Evolutionary conservation across 2,797 vertebrate species (phyloP), one percentile per base, ranked within the genome.

Genomic region (Rhinophrynus dorsalis): DNA sequence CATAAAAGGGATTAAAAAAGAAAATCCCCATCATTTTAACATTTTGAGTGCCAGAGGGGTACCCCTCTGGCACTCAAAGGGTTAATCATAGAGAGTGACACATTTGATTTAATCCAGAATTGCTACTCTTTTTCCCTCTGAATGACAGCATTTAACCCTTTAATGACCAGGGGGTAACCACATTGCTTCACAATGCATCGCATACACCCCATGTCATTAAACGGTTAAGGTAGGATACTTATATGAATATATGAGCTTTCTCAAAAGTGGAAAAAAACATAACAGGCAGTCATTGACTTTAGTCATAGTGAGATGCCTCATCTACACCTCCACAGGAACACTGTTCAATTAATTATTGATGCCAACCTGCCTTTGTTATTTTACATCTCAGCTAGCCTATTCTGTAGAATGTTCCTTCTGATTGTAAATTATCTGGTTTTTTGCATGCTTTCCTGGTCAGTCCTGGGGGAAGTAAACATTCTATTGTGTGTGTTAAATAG

Each of bases 281-380:
- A 66, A 68, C 35, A 55, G 23, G 63, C 78, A 80, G 67, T 64
- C 68, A 68, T 71, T 79, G 78, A 78, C 75, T 82, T 85, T 71
- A 77, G 26, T 74, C 8, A 56, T 1, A 58, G 13, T 78, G 78
- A 62, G 77, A 44, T 76, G 81, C 69, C 80, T 86, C 79, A 78
- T 82, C 68, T 79, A 81, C 77, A 51, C 33, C 79, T 82, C 80
- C 62, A 79, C 56, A 64, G 76, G 78, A 85, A 76, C 24, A 47
- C 73, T 75, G 63, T 45, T 79, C 75, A 78, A 82, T 91, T 90
- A 86, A 92, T 91, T 89, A 90, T 91, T 88, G 80, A 91, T 88
- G 73, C 78, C 60, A 82, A 35, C 76, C 73, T 89, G 85, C 83
- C 77, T 88, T 81, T 82, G 75, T 80, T 85, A 50, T 85, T 79